Conservation (phyloP, 1,140 invertebrate genomes). For the Drosophila ananassae region DNA sequence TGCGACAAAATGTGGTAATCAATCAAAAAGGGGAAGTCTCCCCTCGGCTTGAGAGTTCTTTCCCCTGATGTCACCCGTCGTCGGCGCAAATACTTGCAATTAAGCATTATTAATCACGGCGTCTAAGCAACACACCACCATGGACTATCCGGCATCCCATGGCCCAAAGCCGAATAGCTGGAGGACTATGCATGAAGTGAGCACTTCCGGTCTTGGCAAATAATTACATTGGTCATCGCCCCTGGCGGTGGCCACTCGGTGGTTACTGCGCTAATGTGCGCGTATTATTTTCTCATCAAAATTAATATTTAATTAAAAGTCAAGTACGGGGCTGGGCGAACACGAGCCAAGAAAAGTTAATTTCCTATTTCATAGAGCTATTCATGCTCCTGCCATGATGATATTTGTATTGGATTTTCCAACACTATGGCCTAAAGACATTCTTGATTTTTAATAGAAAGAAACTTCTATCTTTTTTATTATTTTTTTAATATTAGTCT, state of each 20-base stretch:
- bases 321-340: slow-evolving; percentile 23
- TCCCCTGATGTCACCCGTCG: neutral
- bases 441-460: neutral
- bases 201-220: slow-evolving; percentile 64
- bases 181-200: slow-evolving; percentile 47
- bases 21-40: slow-evolving; percentile 58
- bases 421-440: neutral
- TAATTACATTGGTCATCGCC: slow-evolving; percentile 77
- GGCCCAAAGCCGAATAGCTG: slow-evolving; percentile 6
- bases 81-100: slow-evolving; percentile 73
- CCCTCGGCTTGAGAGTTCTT: slow-evolving; percentile 25
- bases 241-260: slow-evolving; percentile 22
- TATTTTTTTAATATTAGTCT: neutral
- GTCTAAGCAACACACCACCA: slow-evolving; percentile 53
- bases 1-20: slow-evolving; percentile 80
- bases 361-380: slow-evolving; percentile 1
- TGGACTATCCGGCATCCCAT: slow-evolving; percentile 22
- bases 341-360: slow-evolving; percentile 31
- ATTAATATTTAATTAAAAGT: slow-evolving; percentile 81
- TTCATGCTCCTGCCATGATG: slow-evolving; percentile 6
- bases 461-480: neutral
- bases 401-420: slow-evolving; percentile 6
- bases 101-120: slow-evolving; percentile 82
- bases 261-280: slow-evolving; percentile 53
- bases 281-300: slow-evolving; percentile 72